A percentile compares a stretch with the other conserved stretches of the same genome.
phyloP scores from a whole-genome alignment of 2,888 invertebrate species.

The Scaptomyza polygonia region DNA sequence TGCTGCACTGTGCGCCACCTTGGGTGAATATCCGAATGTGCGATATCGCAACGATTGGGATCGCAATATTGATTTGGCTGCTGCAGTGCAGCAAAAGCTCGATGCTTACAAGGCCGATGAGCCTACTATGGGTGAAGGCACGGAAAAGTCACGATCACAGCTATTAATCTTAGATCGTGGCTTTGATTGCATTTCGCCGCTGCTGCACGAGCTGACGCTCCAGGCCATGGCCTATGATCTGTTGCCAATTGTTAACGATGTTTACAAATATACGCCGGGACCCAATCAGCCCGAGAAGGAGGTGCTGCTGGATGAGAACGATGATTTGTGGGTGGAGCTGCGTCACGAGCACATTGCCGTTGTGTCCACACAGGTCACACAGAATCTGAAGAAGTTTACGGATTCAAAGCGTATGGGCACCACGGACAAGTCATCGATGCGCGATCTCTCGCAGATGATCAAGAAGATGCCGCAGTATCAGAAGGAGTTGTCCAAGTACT shows the following conservation, averaged over 20 bases:
- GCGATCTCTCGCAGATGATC: constrained; percentile 99
- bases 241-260: constrained; percentile 98
- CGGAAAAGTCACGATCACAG: constrained; percentile 98
- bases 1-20: constrained; percentile 98
- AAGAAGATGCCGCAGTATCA: constrained; percentile 99
- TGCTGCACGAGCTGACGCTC: constrained; percentile 98
- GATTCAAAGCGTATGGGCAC: constrained; percentile 94
- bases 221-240: constrained; percentile 99
- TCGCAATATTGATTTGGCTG: constrained; percentile 97
- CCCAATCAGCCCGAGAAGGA: constrained; percentile 94
- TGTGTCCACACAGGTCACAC: constrained; percentile 99
- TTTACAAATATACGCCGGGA: constrained; percentile 97
- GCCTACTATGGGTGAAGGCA: constrained; percentile 99
- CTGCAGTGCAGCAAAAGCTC: constrained; percentile 98
- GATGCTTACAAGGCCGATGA: constrained; percentile 99
- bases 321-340: constrained; percentile 98
- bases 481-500: constrained; percentile 99
- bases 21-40: constrained; percentile 98
- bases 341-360: constrained; percentile 99
- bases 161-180: constrained; percentile 98
- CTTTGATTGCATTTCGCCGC: constrained; percentile 98
- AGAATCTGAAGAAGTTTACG: constrained; percentile 98
- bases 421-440: constrained; percentile 96
- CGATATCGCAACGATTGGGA: constrained; percentile 98
- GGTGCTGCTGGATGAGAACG: constrained; percentile 98